Percentiles rank a stretch among this genome's conserved stretches.
These are phyloP conservation scores for Barnardius zonarius DNA, from an alignment of 2,113 vertebrate species.

Conservation along the genomic window DNA sequence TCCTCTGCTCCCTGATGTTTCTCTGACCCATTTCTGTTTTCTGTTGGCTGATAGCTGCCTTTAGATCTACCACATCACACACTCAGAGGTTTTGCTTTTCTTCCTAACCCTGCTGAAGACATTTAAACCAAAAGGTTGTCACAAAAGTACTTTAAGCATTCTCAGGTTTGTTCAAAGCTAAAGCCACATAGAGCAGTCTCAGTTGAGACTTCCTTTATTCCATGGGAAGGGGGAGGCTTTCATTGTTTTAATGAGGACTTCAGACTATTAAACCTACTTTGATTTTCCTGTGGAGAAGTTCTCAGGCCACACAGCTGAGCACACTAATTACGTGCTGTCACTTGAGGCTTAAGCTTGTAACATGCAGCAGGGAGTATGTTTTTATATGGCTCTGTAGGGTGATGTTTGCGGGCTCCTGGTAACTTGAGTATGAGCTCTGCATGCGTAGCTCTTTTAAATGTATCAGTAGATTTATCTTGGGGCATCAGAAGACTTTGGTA, in stretches of 20 bases:
- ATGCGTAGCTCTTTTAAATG: not conserved
- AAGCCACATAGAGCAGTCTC: not conserved
- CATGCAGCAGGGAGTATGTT: not conserved
- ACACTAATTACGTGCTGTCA: not conserved
- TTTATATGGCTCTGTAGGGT: not conserved
- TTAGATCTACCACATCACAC: not conserved
- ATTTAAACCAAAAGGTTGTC: not conserved
- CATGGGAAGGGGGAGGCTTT: not conserved
- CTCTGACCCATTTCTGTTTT: not conserved
- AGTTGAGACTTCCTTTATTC: not conserved
- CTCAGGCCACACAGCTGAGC: not conserved
- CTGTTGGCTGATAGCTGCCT: not conserved
- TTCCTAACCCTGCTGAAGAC: not conserved
- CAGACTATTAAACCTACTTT: not conserved
- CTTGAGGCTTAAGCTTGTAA: not conserved
- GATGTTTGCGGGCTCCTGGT: not conserved
- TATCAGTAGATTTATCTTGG: not conserved
- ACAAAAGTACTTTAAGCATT: not conserved
- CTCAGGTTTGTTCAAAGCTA: not conserved
- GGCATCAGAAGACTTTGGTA: not conserved
- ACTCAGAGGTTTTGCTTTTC: not conserved
- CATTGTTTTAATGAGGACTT: not conserved
- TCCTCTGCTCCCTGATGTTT: not conserved
- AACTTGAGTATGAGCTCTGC: not conserved
- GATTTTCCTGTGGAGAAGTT: conserved; percentile 1